Conservation (phyloP, 2,888 invertebrate species). For the Gastracanthus pulcherrimus region DNA sequence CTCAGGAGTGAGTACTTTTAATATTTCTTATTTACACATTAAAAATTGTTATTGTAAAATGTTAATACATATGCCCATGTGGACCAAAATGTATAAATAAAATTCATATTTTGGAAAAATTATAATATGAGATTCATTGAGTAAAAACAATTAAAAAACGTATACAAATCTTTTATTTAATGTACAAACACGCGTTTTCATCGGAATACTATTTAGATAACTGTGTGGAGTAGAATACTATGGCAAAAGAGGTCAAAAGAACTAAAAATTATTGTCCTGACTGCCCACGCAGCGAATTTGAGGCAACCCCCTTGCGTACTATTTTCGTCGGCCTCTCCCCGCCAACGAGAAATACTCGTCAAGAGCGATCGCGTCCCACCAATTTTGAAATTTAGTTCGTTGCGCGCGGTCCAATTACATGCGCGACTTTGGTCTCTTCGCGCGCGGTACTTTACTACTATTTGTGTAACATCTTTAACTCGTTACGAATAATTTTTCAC, state of each 20-base stretch:
- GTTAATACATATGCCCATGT: no score
- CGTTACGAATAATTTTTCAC: constrained; percentile 23
- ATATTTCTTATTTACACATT: neutral
- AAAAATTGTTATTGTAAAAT: no score
- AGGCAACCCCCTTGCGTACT: constrained; percentile 59
- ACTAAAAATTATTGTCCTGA: constrained; percentile 57
- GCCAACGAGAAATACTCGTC: constrained; percentile 11
- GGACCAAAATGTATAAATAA: neutral
- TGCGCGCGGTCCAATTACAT: constrained; percentile 52
- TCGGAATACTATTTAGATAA: neutral
- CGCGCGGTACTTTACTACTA: neutral
- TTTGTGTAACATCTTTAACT: constrained; percentile 7
- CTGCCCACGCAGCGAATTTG: constrained; percentile 60
- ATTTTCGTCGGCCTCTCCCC: constrained; percentile 65
- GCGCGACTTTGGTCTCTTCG: constrained; percentile 29
- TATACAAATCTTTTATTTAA: neutral
- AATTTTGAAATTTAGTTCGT: constrained; percentile 58
- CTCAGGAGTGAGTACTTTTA: constrained; percentile 79
- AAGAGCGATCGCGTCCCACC: constrained; percentile 40
- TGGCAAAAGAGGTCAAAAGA: constrained; percentile 47
- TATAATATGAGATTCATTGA: neutral
- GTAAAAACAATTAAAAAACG: neutral
- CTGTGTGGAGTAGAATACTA: neutral
- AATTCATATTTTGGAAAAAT: neutral
- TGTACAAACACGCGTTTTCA: neutral